Evolutionary conservation across 2,797 vertebrate genomes (phyloP).

Genomic region (Iguana delicatissima): DNA sequence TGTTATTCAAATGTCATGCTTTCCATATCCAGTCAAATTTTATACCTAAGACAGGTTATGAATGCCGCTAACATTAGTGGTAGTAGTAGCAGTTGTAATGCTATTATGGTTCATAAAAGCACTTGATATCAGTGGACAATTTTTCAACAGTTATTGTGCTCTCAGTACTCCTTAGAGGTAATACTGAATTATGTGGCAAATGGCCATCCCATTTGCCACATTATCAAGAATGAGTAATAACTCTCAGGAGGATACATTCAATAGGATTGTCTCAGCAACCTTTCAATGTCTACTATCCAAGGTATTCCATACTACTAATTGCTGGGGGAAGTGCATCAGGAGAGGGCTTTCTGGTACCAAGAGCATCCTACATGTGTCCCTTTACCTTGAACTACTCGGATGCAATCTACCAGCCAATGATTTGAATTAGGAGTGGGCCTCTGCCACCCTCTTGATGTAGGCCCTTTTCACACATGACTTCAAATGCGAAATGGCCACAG

Average conservation of each 20-base stretch:
- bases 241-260: neutral
- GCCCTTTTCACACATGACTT: too few relatives aligned
- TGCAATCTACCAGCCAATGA: neutral
- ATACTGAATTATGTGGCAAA: neutral
- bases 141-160: neutral
- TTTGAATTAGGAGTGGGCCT: neutral
- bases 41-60: conserved; percentile 50
- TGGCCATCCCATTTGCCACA: neutral
- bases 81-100: neutral
- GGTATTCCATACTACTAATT: neutral
- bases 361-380: neutral
- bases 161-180: neutral
- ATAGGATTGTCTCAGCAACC: neutral
- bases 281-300: neutral
- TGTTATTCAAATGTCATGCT: conserved; percentile 48
- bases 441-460: neutral
- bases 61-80: neutral
- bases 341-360: neutral
- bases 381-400: neutral
- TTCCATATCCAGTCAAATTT: conserved; percentile 51
- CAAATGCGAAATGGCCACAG: too few relatives aligned
- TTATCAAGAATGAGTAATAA: neutral
- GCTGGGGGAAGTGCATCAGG: neutral
- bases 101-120: conserved; percentile 7
- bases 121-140: conserved; percentile 6